Conservation (phyloP, 2,113 vertebrate genomes). For the Deroptyus accipitrinus region DNA sequence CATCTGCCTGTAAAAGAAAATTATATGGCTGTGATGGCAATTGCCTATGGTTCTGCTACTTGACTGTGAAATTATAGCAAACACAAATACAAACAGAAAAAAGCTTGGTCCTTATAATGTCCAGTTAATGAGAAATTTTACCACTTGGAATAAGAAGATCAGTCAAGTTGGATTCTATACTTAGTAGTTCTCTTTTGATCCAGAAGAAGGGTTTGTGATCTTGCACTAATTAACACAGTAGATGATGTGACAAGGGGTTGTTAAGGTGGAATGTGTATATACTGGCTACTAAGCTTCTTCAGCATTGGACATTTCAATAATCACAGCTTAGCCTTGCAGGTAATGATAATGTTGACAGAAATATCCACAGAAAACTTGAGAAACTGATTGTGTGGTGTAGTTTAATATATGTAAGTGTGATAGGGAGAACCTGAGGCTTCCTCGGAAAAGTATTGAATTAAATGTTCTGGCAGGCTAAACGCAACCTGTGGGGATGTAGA, state of each 20-base stretch:
- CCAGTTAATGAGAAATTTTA: background rate
- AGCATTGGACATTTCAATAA: background rate
- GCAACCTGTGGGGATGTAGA: background rate
- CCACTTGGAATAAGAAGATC: background rate
- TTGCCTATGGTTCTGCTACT: background rate
- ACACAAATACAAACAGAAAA: background rate
- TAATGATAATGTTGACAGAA: background rate
- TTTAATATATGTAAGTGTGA: background rate
- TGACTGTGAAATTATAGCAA: background rate
- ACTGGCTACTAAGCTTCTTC: background rate
- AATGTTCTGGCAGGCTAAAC: background rate
- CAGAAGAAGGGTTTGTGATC: background rate
- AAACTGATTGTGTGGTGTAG: background rate
- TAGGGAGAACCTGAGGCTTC: background rate
- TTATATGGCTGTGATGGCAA: background rate
- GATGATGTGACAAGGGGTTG: background rate
- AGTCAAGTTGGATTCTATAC: background rate
- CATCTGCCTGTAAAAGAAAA: background rate
- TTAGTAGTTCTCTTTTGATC: background rate
- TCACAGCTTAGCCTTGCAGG: background rate
- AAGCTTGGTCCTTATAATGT: background rate
- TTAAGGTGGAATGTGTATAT: conserved; percentile 2
- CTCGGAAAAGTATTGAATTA: background rate
- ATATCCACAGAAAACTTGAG: background rate
- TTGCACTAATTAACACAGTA: background rate